Conservation (phyloP, 2,888 invertebrate species). For the Liodrosophila aerea region DNA sequence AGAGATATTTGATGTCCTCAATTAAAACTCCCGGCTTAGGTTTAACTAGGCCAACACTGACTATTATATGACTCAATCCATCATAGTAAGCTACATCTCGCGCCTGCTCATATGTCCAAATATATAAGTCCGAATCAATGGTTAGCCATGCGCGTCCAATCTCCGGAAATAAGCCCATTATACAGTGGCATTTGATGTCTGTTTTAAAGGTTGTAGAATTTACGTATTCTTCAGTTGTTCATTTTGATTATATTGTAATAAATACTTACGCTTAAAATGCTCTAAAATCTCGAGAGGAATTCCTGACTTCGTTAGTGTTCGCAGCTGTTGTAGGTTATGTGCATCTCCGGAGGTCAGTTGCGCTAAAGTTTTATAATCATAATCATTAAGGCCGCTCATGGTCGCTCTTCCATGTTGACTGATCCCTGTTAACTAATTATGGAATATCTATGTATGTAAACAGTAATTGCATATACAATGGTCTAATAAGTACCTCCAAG, state of each 20-base stretch:
- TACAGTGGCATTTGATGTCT: constrained; percentile 98
- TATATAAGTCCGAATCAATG: constrained; percentile 97
- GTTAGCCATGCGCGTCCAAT: constrained; percentile 98
- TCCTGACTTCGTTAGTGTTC: constrained; percentile 91
- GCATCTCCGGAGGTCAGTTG: constrained; percentile 87
- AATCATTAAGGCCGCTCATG: constrained; percentile 94
- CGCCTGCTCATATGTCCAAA: constrained; percentile 97
- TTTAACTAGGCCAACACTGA: constrained; percentile 94
- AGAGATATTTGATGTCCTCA: constrained; percentile 93
- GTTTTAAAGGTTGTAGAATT: constrained; percentile 26
- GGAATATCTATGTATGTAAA: constrained; percentile 1
- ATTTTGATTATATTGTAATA: constrained; percentile 16
- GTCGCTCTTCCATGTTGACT: constrained; percentile 88
- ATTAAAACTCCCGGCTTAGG: constrained; percentile 95
- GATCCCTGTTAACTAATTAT: constrained; percentile 85
- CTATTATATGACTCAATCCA: constrained; percentile 95
- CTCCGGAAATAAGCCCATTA: constrained; percentile 98
- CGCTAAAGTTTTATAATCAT: constrained; percentile 93
- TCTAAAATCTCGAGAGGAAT: constrained; percentile 96
- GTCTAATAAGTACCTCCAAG: constrained; percentile 80
- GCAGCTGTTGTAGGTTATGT: constrained; percentile 88
- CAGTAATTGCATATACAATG: not conserved
- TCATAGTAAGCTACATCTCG: constrained; percentile 98
- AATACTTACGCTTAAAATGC: constrained; percentile 92
- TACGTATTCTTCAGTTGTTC: not conserved